Percentiles rank a stretch among this genome's conserved stretches.
phyloP scores from a whole-genome alignment of 2,113 vertebrate genomes.

The Bubo bubo region DNA sequence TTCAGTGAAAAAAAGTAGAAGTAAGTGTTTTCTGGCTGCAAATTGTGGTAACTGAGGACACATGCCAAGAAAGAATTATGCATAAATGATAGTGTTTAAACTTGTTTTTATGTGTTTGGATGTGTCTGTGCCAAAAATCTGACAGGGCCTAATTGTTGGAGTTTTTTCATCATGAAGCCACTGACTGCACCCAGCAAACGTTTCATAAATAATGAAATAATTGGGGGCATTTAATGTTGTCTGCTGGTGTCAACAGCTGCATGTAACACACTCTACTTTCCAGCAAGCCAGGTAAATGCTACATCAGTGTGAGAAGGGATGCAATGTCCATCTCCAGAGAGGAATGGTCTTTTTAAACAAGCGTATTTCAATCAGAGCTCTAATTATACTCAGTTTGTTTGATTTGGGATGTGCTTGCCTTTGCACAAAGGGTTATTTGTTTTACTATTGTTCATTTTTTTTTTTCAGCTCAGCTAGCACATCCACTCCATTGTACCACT shows the following conservation, averaged over 20 bases:
- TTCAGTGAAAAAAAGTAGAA: constrained; percentile 73
- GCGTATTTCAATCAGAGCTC: background rate
- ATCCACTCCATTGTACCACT: background rate
- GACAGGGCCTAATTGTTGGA: constrained; percentile 69
- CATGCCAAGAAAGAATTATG: constrained; percentile 77
- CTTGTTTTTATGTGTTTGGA: constrained; percentile 78
- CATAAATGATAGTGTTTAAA: constrained; percentile 78
- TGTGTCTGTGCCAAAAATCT: constrained; percentile 74
- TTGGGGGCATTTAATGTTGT: constrained; percentile 27
- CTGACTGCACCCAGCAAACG: constrained; percentile 33
- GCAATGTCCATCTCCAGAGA: background rate
- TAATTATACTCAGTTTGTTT: background rate
- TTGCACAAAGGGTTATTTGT: background rate
- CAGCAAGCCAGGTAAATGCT: background rate
- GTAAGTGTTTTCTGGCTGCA: constrained; percentile 76
- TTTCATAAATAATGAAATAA: constrained; percentile 72
- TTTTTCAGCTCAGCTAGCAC: background rate
- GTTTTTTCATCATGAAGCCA: constrained; percentile 60
- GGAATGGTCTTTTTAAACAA: background rate
- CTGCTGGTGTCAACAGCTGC: constrained; percentile 54
- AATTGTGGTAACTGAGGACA: constrained; percentile 64
- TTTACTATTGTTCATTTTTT: background rate
- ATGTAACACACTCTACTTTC: background rate
- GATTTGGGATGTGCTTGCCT: background rate
- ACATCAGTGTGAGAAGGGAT: background rate